phyloP scores from a whole-genome alignment of 1,140 invertebrate genomes.

The Bombus haemorrhoidalis region DNA sequence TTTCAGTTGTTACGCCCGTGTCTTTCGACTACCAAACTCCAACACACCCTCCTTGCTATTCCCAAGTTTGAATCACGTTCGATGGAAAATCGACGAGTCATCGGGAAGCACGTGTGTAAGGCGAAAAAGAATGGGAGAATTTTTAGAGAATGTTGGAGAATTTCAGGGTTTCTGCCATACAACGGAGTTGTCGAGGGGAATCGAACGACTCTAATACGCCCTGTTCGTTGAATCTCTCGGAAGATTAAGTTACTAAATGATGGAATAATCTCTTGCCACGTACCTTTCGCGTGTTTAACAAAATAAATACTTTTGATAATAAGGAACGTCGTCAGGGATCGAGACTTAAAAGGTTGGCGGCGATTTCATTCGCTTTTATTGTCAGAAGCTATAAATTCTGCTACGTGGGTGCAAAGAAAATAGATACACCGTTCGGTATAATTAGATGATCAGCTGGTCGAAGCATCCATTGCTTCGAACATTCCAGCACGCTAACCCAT shows the following conservation, averaged over 20 bases:
- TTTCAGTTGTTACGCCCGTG: constrained; percentile 38
- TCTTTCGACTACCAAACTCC: background rate
- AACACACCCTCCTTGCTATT: background rate
- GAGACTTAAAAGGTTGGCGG: background rate
- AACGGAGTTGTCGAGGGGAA: no score
- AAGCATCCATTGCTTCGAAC: background rate
- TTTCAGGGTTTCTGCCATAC: background rate
- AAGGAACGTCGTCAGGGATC: background rate
- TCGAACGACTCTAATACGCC: background rate
- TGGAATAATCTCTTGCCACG: background rate
- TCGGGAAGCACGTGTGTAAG: no score
- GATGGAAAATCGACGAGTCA: background rate
- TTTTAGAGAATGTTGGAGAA: background rate
- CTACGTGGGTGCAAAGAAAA: constrained; percentile 34
- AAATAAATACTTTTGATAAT: background rate
- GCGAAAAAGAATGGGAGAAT: background rate
- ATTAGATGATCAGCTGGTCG: constrained; percentile 21
- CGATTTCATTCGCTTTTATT: constrained; percentile 9
- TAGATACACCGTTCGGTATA: constrained; percentile 19
- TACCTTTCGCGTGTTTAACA: no score
- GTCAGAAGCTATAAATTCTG: constrained; percentile 22
- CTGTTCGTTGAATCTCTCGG: no score
- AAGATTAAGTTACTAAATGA: background rate
- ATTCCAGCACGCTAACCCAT: background rate
- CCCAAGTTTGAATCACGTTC: background rate